Base-by-base conservation (phyloP, 2,888 invertebrate species). In the Netelia inedita region DNA sequence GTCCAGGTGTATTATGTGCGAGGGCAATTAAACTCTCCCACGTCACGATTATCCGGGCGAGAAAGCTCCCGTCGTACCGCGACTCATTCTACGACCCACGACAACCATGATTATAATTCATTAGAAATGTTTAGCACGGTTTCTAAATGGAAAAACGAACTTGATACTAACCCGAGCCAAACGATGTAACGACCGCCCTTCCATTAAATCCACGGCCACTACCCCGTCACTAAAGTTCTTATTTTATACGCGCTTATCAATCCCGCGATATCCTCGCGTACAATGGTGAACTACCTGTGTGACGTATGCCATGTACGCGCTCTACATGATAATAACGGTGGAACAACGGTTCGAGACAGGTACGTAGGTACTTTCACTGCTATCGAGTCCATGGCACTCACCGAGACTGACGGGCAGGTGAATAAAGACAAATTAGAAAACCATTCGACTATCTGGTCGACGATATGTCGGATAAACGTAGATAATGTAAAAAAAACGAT, bases 41-140 rank as follows among this genome's bases (percentile, higher is more conserved):
- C 63, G 65, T 79, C 72, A 79, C 79, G 79, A 79, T 79, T 79
- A 79, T 57, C 55, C 65, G 55, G 55, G 72, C 72, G 65, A 72
- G 79, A 72, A 72, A 79, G 72, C 79, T 65, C 65, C 65, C 55
- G 55, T 43, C 23, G 65, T 79, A 65, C 43, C 46, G 41, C 71
- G 59, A 71, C 71, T 63, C 35, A 46, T 71, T 63, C 50, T 69
- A 79, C 53, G 23, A 61, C 50, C 28, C 16, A 5, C 46, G 10
- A 43, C 65, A 43, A 43, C 43, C 66, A 11, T 66, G 21, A 46
- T 72, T 72, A 66, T 65, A 57, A 79, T 72, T 63, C 72, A 72
- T 72, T 79, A 79, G 72, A 79, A 79, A 72, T 65, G 79, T 72
- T 72, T 72, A 72, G 72, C 66, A 65, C 55, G 72, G 79, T 79